A percentile compares a stretch with the other conserved stretches of the same genome.
Evolutionary conservation across 92 coral and sea anemone species (phyloP).

Genomic region (Chrysogorgia sp.): DNA sequence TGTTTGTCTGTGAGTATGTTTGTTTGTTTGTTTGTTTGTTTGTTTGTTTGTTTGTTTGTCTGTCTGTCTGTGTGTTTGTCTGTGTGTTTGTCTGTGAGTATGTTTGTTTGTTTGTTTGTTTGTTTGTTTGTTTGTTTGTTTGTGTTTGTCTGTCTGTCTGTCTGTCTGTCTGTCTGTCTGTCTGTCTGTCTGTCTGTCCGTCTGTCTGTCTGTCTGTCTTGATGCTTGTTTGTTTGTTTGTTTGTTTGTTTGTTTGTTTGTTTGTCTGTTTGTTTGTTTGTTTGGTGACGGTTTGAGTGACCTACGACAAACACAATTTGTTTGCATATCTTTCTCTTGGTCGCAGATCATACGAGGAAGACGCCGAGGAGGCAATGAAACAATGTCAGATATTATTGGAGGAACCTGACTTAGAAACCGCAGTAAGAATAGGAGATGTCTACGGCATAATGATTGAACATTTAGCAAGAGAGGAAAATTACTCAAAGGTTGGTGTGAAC

Average conservation of each 20-base stretch:
- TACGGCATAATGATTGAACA: slow-evolving; percentile 94
- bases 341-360: slow-evolving; percentile 84
- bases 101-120: too few species aligned
- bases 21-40: neutral
- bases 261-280: neutral
- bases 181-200: too few species aligned
- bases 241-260: neutral
- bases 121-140: too few species aligned
- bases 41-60: neutral
- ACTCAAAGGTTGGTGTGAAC: slow-evolving; percentile 86
- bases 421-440: slow-evolving; percentile 97
- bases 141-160: too few species aligned
- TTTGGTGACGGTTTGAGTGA: neutral
- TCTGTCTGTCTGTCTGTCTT: too few species aligned
- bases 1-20: too few species aligned
- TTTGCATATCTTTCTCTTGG: neutral
- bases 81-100: too few species aligned
- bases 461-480: slow-evolving; percentile 85
- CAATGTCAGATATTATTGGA: slow-evolving; percentile 87
- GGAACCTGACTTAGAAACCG: slow-evolving; percentile 95
- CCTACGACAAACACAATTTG: neutral
- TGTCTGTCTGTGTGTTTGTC: neutral
- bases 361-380: slow-evolving; percentile 87
- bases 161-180: too few species aligned
- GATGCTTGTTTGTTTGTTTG: too few species aligned